Base-by-base conservation (phyloP, 2,113 vertebrate genomes). In the Carlito syrichta region DNA sequence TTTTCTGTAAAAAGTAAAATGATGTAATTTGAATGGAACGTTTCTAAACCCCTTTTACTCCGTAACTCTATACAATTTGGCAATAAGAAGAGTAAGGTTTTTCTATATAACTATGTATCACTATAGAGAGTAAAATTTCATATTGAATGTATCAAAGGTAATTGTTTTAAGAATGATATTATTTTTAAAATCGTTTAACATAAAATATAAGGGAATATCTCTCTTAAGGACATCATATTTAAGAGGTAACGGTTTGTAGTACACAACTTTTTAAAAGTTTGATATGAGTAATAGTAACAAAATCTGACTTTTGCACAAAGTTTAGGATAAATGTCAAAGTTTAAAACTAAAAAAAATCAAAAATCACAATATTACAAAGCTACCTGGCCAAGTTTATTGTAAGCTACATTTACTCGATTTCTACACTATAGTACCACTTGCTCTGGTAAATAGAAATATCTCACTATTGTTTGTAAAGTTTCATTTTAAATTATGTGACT, bases 1-100 rank as follows among this genome's bases (percentile, higher is more conserved):
- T 89, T 86, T 79, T 93, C 20, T 45, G 17, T 83, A 92, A 69
- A 94, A 95, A 95, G 50, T 56, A 68, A 69, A 30, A 56, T 58
- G 30, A 89, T 71, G 35, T 69, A n/a, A 74, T 77, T 83, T 76
- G 66, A 81, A 69, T 62, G 30, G 10, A 74, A 81, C 8, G 20
- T 89, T 56, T 82, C 32, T 11, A 76, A 89, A 76, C 40, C 2
- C 3, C 30, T 92, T 79, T 89, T 30, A 58, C 23, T 82, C 22
- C 32, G 9, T 38, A n/a, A 76, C 50, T 79, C n/a, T 71, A 54
- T 48, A 6, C 60, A 91, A 43, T 86, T 63, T 71, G 50, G 71
- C 32, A 69, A 13, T 35, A 12, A 60, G 19, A 89, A 63, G 25
- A 82, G 19, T 71, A n/a, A 62, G 35, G 22, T 69, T 92, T 86